Evolutionary conservation across 2,888 invertebrate species (phyloP).

Genomic region (Leuctra nigra): DNA sequence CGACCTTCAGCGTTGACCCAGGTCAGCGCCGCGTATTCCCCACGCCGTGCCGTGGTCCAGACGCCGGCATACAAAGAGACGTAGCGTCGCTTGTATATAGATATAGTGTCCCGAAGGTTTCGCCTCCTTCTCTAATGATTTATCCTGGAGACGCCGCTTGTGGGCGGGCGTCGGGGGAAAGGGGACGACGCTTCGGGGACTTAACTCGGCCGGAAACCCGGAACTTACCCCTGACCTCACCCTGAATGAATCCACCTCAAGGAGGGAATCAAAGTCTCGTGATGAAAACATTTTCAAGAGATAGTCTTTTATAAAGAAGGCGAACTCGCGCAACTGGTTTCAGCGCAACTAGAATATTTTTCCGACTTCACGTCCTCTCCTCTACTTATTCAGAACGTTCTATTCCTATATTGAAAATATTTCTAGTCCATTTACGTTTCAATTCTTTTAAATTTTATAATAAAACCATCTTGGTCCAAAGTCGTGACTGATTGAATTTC

Average conservation of each 20-base stretch:
- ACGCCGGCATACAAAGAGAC: constrained; percentile 1
- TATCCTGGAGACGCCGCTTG: constrained; percentile 13
- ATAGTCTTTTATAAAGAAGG: constrained; percentile 1
- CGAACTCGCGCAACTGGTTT: not conserved
- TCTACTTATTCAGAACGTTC: too few relatives aligned
- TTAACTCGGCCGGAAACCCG: constrained; percentile 14
- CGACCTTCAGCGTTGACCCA: constrained; percentile 27
- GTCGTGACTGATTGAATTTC: constrained; percentile 18
- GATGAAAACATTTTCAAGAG: constrained; percentile 14
- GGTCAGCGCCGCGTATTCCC: constrained; percentile 7
- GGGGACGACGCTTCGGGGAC: constrained; percentile 16
- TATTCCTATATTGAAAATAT: too few relatives aligned
- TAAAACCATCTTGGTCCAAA: constrained; percentile 3
- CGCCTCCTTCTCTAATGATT: constrained; percentile 19
- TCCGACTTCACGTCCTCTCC: too few relatives aligned
- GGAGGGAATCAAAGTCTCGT: constrained; percentile 2
- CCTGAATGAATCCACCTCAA: constrained; percentile 14
- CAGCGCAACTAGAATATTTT: not conserved
- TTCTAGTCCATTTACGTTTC: not conserved
- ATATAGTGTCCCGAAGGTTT: not conserved
- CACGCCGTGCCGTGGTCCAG: constrained; percentile 4
- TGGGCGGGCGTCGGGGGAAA: constrained; percentile 5
- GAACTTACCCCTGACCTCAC: constrained; percentile 1
- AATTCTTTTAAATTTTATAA: constrained; percentile 4
- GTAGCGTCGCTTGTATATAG: too few relatives aligned